A percentile compares a stretch with the other conserved stretches of the same genome.
Conservation (phyloP, 2,797 vertebrate species). For the Percopsis omiscomaycus region DNA sequence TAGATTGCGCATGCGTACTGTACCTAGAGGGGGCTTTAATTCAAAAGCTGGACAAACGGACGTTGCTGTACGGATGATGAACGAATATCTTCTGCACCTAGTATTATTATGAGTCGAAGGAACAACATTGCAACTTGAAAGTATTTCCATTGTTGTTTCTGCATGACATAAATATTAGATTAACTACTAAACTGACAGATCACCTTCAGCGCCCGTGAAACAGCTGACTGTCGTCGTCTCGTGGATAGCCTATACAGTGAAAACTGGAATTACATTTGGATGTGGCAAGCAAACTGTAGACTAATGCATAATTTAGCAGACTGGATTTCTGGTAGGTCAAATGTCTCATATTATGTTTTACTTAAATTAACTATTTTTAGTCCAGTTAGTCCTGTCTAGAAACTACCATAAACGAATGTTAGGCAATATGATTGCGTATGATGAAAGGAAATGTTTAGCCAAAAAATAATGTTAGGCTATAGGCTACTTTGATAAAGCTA, state of each 20-base stretch:
- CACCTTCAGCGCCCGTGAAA: slow-evolving; percentile 6
- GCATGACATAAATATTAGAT: no score
- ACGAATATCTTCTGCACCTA: no score
- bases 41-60: slow-evolving; percentile 17
- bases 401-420: no score
- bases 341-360: neutral
- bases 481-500: neutral
- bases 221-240: slow-evolving; percentile 31
- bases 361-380: neutral
- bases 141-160: no score
- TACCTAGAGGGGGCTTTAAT: slow-evolving; percentile 43
- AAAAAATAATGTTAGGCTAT: neutral
- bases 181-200: neutral
- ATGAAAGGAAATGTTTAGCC: neutral
- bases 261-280: slow-evolving; percentile 55
- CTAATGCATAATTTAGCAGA: slow-evolving; percentile 74
- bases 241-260: slow-evolving; percentile 15
- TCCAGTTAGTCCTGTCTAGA: neutral
- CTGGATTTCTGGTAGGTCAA: slow-evolving; percentile 71
- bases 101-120: no score
- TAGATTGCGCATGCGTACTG: slow-evolving; percentile 58
- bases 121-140: no score
- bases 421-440: neutral
- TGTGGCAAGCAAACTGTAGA: slow-evolving; percentile 73
- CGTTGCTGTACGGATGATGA: no score